phyloP scores from a whole-genome alignment of 2,888 invertebrate species.

The Sympetrum striolatum region DNA sequence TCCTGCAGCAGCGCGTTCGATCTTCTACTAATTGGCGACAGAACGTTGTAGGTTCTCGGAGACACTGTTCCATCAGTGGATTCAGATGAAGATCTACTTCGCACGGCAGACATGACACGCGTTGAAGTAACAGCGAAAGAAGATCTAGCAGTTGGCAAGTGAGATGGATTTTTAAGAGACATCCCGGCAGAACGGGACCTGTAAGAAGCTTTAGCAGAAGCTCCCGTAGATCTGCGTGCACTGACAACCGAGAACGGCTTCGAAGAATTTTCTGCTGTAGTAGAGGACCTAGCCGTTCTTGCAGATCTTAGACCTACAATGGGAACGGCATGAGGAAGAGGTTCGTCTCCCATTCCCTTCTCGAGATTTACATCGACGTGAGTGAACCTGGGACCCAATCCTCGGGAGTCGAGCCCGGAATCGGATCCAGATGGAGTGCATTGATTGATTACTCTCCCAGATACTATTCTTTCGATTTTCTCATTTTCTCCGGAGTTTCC shows the following conservation, averaged over 20 bases:
- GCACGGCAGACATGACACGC: neutral
- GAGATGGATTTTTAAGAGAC: neutral
- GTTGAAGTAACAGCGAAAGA: neutral
- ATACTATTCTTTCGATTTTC: neutral
- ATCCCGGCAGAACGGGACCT: neutral
- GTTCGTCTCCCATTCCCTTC: neutral
- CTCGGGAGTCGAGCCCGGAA: neutral
- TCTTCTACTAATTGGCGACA: neutral
- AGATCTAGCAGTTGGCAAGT: neutral
- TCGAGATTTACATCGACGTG: neutral
- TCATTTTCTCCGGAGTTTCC: neutral
- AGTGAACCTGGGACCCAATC: neutral
- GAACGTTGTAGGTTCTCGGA: neutral
- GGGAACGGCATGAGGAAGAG: neutral
- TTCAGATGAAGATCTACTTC: neutral
- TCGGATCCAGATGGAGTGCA: neutral
- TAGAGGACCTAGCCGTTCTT: neutral
- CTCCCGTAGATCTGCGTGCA: neutral
- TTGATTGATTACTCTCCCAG: neutral
- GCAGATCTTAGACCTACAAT: neutral
- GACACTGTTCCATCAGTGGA: neutral
- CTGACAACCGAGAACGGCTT: neutral
- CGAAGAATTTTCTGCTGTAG: neutral
- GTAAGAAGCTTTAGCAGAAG: neutral
- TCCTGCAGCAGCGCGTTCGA: no score